Conservation (phyloP, 2,888 invertebrate species). For the Zeuzera pyrina region DNA sequence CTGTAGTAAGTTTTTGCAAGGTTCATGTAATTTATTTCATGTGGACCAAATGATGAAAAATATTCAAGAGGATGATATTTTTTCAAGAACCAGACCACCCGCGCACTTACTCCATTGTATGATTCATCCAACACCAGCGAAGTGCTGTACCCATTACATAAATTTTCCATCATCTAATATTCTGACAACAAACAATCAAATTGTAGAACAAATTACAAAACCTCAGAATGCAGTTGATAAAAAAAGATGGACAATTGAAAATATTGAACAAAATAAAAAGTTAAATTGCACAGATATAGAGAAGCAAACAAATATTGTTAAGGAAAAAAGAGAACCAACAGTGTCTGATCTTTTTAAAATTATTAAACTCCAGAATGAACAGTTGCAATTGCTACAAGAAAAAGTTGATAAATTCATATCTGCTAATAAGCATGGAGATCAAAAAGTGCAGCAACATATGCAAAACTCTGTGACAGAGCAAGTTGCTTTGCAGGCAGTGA, state of each 20-base stretch:
- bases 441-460: conserved; percentile 23
- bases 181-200: no score
- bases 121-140: no score
- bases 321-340: conserved; percentile 66
- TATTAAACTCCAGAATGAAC: conserved; percentile 78
- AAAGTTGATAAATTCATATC: conserved; percentile 74
- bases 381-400: conserved; percentile 75
- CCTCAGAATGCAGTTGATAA: conserved; percentile 42
- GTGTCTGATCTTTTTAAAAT: conserved; percentile 75
- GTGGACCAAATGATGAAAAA: no score
- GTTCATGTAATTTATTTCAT: no score
- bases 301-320: conserved; percentile 34
- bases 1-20: no score
- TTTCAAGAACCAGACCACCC: no score
- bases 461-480: conserved; percentile 37
- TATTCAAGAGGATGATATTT: no score
- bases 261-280: conserved; percentile 39
- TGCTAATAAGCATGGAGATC: conserved; percentile 23
- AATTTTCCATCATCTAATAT: no score
- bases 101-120: no score
- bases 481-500: conserved; percentile 34
- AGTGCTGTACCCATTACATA: no score
- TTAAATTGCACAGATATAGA: conserved; percentile 35
- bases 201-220: no score
- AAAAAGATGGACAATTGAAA: conserved; percentile 50